Conservation (phyloP, 2,113 vertebrate genomes). For the Solenodon paradoxus region DNA sequence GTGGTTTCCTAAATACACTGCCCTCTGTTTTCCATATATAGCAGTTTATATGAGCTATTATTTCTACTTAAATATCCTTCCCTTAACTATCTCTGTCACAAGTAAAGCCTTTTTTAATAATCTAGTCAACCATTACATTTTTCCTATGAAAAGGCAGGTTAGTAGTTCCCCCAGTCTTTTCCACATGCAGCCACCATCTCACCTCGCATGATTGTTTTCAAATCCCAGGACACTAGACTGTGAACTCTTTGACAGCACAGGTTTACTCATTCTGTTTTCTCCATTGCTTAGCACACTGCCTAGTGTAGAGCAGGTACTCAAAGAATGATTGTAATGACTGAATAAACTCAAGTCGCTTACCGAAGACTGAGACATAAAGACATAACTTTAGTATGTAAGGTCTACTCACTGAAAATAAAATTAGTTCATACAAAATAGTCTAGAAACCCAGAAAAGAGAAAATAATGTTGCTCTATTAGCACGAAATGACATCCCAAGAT, state of each 20-base stretch:
- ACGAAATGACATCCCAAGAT: not conserved
- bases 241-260: not conserved
- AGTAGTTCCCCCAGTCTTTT: not conserved
- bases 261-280: not conserved
- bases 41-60: not conserved
- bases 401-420: not conserved
- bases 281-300: not conserved
- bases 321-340: not conserved
- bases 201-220: too few relatives aligned
- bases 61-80: not conserved
- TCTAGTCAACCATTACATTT: not conserved
- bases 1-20: not conserved
- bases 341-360: not conserved
- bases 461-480: not conserved
- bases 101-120: not conserved
- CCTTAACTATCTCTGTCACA: not conserved
- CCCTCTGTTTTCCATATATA: not conserved
- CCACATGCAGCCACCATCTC: not conserved
- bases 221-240: too few relatives aligned
- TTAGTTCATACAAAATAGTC: not conserved
- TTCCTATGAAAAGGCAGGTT: not conserved
- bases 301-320: not conserved
- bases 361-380: not conserved
- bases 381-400: not conserved
- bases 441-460: not conserved